Base-by-base conservation (phyloP, 1,140 invertebrate genomes). In the Maconellicoccus hirsutus region DNA sequence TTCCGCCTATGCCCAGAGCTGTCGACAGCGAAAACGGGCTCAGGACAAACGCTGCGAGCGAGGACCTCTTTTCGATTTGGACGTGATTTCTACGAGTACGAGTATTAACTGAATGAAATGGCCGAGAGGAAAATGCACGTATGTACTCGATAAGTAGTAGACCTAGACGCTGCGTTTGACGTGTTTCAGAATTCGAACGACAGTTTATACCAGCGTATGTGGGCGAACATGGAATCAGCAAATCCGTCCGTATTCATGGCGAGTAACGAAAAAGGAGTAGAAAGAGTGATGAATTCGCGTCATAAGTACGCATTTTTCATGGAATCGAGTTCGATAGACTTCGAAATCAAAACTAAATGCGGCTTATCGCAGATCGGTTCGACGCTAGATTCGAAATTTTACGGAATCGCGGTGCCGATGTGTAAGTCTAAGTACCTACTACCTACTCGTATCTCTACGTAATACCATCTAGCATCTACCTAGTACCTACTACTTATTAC, bases 261-360 rank as follows among this genome's bases (percentile, higher is more conserved):
- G 16, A 85, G 84, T 0, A 89, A 91, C 75, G 85, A 88, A 75
- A 89, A 94, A 78, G 93, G 94, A 22, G 84, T 95, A 76, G 78
- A 89, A 77, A 75, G 89, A 79, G 86, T 96, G 77, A 78, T 89
- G 16, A 23, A 26, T 23, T 66, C 61, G 7, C 83, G 88, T 76
- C 76, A 75, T 21, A 86, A 92, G 77, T 97, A 96, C 78, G 94
- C 94, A 1, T 97, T 93, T 78, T 82, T 98, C 0, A 94, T 96
- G 92, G 94, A 97, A 79, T 96, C 93, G 0, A 92, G 92, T 1
- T 93, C 94, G 82, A 83, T 97, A 38, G 94, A 97, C 78, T 95
- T 93, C 77, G 86, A 86, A 70, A 87, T 92, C 1, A 90, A 96
- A 77, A 82, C 93, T 74, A 87, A 96, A 76, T 98, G 94, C 79